Conservation (phyloP, 2,797 vertebrate species). For the Okamejei kenojei region DNA sequence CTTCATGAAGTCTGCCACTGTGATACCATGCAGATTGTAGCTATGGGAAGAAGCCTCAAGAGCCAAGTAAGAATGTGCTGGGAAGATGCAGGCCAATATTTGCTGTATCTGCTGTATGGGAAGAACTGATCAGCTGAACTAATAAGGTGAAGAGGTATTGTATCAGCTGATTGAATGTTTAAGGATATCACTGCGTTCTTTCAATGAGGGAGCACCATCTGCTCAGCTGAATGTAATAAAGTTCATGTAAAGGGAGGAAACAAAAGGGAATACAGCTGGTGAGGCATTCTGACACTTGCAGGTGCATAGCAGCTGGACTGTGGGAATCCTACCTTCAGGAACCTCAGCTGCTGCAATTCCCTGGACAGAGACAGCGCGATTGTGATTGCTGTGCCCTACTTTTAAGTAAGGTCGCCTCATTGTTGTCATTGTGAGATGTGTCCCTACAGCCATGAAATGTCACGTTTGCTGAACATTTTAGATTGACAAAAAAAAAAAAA, state of each 20-base stretch:
- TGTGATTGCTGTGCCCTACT: neutral
- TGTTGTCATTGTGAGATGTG: neutral
- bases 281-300: slow-evolving; percentile 4
- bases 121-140: neutral
- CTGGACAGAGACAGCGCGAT: neutral
- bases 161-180: neutral
- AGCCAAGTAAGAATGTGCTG: neutral
- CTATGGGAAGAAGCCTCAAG: neutral
- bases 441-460: neutral
- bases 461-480: neutral
- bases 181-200: neutral
- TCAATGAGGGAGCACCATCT: neutral
- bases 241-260: neutral
- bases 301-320: neutral
- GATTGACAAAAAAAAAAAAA: neutral
- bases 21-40: neutral
- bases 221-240: neutral
- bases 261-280: neutral
- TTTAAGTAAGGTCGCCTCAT: neutral
- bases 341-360: slow-evolving; percentile 8
- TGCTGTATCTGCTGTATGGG: neutral
- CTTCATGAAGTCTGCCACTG: neutral
- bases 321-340: neutral
- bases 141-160: neutral
- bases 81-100: neutral